Conservation (phyloP, 2,797 vertebrate genomes). For the Coranthus polyacanthus region DNA sequence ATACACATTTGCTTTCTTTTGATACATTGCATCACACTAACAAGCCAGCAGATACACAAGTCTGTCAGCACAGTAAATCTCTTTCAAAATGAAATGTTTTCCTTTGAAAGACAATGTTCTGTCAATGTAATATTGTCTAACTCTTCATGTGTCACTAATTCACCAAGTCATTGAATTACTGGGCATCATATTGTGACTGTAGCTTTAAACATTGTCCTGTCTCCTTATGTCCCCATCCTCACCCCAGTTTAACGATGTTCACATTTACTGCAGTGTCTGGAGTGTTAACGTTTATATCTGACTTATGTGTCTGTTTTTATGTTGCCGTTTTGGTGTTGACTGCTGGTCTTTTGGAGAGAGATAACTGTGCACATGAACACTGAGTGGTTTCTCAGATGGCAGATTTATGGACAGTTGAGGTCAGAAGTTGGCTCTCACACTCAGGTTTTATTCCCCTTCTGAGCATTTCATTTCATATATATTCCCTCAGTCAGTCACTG, state of each 20-base stretch:
- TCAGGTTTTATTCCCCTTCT: too few relatives aligned
- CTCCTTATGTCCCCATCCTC: slow-evolving; percentile 13
- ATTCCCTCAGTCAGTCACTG: too few relatives aligned
- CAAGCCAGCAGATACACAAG: neutral
- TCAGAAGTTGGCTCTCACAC: too few relatives aligned
- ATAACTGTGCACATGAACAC: slow-evolving; percentile 25
- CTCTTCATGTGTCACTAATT: too few relatives aligned
- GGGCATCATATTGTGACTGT: slow-evolving; percentile 3
- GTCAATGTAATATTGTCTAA: too few relatives aligned
- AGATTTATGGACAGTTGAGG: neutral
- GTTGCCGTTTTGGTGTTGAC: slow-evolving; percentile 18
- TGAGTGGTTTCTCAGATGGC: slow-evolving; percentile 13
- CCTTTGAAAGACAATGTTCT: too few relatives aligned
- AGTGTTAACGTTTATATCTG: too few relatives aligned
- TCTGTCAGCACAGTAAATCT: neutral
- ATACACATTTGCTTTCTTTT: too few relatives aligned
- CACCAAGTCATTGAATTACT: neutral
- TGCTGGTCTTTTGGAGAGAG: slow-evolving; percentile 26
- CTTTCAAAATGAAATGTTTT: neutral
- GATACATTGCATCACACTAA: neutral
- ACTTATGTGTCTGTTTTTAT: slow-evolving; percentile 27
- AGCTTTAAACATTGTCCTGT: slow-evolving; percentile 18
- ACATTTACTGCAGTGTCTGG: slow-evolving; percentile 6
- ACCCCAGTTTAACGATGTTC: neutral
- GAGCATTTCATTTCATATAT: too few relatives aligned